Conservation (phyloP, 2,797 vertebrate genomes). For the Coranthus polyacanthus region DNA sequence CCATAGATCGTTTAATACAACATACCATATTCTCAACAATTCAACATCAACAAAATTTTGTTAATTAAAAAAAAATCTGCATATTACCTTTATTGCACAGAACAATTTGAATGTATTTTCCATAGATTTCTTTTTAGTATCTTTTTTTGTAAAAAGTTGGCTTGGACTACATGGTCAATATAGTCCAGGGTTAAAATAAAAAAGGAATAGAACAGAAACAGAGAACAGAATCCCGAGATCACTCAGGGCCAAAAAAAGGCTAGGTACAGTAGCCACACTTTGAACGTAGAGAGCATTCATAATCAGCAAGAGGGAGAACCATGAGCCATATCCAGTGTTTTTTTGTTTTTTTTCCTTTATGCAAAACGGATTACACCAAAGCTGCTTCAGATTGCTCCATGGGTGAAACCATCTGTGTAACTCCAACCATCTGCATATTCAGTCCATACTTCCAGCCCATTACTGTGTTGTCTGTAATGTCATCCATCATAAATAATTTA, state of each 20-base stretch:
- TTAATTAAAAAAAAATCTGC: constrained; percentile 88
- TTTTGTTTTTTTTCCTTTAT: constrained; percentile 71
- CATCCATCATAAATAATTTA: constrained; percentile 78
- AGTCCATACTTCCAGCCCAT: constrained; percentile 79
- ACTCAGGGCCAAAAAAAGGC: constrained; percentile 71
- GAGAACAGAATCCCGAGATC: constrained; percentile 65
- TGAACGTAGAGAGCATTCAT: constrained; percentile 85
- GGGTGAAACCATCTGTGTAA: constrained; percentile 83
- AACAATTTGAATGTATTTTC: constrained; percentile 88
- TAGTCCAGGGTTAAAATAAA: constrained; percentile 78
- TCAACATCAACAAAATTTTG: constrained; percentile 89
- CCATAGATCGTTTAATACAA: constrained; percentile 91
- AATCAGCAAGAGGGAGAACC: constrained; percentile 81
- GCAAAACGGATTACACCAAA: constrained; percentile 84
- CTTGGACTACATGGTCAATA: constrained; percentile 84
- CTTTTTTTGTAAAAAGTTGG: constrained; percentile 85
- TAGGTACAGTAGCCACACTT: constrained; percentile 83
- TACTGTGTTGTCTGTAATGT: constrained; percentile 78
- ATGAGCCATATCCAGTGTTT: constrained; percentile 67
- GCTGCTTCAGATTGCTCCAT: constrained; percentile 79
- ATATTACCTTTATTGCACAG: constrained; percentile 92
- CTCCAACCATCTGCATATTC: constrained; percentile 75
- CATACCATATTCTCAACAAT: constrained; percentile 90
- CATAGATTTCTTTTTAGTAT: constrained; percentile 82
- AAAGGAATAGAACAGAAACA: constrained; percentile 61